Evolutionary conservation across 2,113 vertebrate genomes (phyloP).

Genomic region (Ictalurus punctatus): DNA sequence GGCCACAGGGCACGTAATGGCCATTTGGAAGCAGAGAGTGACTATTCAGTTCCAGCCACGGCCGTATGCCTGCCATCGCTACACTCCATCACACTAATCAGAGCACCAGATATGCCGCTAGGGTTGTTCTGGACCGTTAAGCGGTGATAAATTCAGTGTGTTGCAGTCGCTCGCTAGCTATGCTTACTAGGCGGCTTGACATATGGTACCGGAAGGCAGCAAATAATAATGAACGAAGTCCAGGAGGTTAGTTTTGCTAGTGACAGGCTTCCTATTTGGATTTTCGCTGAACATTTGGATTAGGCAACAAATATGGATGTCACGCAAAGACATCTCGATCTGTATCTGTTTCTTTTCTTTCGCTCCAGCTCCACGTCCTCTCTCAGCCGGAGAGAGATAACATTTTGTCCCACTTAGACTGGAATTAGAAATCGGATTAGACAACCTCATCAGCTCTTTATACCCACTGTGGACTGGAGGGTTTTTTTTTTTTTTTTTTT

Average conservation of each 20-base stretch:
- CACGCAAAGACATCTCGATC: neutral
- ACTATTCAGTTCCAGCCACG: neutral
- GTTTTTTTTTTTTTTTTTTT: neutral
- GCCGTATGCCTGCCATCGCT: slow-evolving; percentile 15
- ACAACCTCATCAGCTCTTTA: neutral
- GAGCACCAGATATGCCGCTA: neutral
- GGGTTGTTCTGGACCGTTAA: slow-evolving; percentile 27
- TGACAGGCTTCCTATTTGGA: neutral
- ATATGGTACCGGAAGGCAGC: slow-evolving; percentile 16
- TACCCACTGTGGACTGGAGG: neutral
- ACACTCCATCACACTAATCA: slow-evolving; percentile 37
- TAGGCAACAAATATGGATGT: neutral
- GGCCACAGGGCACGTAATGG: slow-evolving; percentile 30
- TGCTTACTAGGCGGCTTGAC: neutral
- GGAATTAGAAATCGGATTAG: neutral
- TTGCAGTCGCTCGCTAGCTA: neutral
- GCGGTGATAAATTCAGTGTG: slow-evolving; percentile 19
- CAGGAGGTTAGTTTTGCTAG: neutral
- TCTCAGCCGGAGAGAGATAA: neutral
- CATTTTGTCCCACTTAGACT: neutral
- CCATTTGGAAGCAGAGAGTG: neutral
- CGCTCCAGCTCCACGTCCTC: neutral
- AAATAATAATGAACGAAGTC: neutral
- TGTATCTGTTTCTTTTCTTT: neutral
- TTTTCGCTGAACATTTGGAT: neutral